Evolutionary conservation across 2,888 invertebrate species (phyloP), one percentile per base, ranked within the genome.

Genomic region (Pristionchus mayeri): DNA sequence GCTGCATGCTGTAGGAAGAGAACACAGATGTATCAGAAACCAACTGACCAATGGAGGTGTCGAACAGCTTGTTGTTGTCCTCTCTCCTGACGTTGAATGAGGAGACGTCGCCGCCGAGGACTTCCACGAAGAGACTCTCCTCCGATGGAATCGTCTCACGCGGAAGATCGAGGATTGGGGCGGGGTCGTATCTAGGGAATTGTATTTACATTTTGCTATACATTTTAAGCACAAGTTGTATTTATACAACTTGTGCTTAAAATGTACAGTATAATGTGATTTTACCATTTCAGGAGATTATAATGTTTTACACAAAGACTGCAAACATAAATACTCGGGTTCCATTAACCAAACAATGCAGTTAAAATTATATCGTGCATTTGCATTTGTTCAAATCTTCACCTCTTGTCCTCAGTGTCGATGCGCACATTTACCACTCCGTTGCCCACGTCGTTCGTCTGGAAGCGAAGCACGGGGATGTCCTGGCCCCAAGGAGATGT

Each of bases 401-500:
- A 76, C 76, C 76, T 44, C 50, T 3, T 13, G 9, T 52, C 16
- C 24, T 79, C 52, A 18, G 81, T 82, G 6, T 24, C 63, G 9
- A 82, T 60, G 11, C 81, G 60, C 27, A 82, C 52, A 27, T 82
- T 82, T 24, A 63, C 18, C 0, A 82, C 81, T 4, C 81, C 81
- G 44, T 82, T 82, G 60, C 79, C 79, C 4, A 34, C 9, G 50
- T 86, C 83, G 9, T 84, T 85, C 0, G 85, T 85, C 37, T 90
- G 24, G 9, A 79, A 85, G 18, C 37, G 52, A 34, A 91, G 71
- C 7, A 83, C 57, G 2, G 82, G 34, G n/a, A 85, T 84, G 75
- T 91, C 90, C 0, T 71, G 79, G 21, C 89, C 90, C 88, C 89
- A 91, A 11, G 91, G 91, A 88, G 88, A 89, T 24, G 84, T 84